These are phyloP conservation scores for Epinotia ramella DNA, from an alignment of 2,888 invertebrate genomes.

Conservation along the genomic window DNA sequence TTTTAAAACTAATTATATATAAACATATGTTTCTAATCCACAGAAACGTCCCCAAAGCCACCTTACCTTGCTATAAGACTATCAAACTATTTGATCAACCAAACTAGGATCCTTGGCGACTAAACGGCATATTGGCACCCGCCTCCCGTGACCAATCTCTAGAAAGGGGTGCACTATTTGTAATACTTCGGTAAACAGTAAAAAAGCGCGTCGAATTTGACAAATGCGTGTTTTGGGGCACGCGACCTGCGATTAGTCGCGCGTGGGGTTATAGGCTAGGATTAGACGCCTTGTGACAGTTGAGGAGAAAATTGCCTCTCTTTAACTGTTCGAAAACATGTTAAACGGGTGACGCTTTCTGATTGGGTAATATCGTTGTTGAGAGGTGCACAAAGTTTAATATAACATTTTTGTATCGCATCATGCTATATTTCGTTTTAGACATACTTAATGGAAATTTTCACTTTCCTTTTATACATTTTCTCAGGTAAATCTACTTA, in stretches of 20 bases:
- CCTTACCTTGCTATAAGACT: not conserved
- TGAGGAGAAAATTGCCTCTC: slow-evolving; percentile 19
- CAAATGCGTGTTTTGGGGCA: slow-evolving; percentile 82
- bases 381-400: not conserved
- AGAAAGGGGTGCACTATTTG: slow-evolving; percentile 66
- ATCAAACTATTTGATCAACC: slow-evolving; percentile 1
- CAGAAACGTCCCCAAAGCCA: not conserved
- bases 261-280: slow-evolving; percentile 49
- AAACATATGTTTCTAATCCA: not conserved
- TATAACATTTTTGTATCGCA: not conserved
- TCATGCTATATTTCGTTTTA: no score
- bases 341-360: not conserved
- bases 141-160: slow-evolving; percentile 79
- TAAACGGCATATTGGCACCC: slow-evolving; percentile 76
- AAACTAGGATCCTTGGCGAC: slow-evolving; percentile 51
- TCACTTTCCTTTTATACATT: no score
- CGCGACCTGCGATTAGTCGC: slow-evolving; percentile 69
- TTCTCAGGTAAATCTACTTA: no score
- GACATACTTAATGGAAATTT: no score
- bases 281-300: slow-evolving; percentile 24
- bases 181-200: slow-evolving; percentile 70
- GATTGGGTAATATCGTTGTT: not conserved
- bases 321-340: slow-evolving; percentile 8
- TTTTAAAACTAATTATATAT: no score
- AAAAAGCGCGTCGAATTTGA: slow-evolving; percentile 82